Evolutionary conservation across 2,113 vertebrate species (phyloP).

Genomic region (Panthera uncia): DNA sequence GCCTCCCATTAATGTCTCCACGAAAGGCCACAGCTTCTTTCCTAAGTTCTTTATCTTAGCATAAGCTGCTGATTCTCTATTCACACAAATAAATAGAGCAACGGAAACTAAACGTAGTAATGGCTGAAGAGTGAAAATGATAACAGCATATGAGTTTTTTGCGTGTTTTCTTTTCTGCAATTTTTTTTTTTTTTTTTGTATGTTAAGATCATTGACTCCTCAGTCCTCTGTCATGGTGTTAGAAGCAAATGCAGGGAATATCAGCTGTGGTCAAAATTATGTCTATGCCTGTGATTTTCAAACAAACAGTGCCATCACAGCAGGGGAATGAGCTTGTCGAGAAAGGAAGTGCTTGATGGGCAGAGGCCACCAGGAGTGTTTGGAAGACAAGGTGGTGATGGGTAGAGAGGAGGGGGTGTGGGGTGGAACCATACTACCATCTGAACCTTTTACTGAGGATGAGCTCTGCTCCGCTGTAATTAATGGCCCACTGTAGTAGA

Average conservation of each 20-base stretch:
- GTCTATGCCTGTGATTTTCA: background rate
- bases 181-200: background rate
- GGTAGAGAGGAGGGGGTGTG: background rate
- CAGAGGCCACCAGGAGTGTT: accelerated
- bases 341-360: background rate
- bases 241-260: background rate
- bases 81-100: background rate
- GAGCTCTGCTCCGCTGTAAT: background rate
- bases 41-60: background rate
- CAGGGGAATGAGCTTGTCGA: background rate
- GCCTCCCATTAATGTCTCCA: background rate
- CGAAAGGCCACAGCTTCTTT: background rate
- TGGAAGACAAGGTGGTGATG: background rate
- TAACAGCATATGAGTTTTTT: background rate
- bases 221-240: background rate
- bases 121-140: background rate
- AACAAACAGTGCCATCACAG: background rate
- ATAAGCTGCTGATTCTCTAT: background rate
- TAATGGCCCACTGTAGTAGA: background rate
- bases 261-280: background rate
- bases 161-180: background rate
- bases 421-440: accelerated
- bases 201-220: background rate
- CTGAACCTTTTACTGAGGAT: background rate
- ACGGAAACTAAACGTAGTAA: background rate